Evolutionary conservation across 1,140 invertebrate genomes (phyloP).

Genomic region (Zeugodacus cucurbitae): DNA sequence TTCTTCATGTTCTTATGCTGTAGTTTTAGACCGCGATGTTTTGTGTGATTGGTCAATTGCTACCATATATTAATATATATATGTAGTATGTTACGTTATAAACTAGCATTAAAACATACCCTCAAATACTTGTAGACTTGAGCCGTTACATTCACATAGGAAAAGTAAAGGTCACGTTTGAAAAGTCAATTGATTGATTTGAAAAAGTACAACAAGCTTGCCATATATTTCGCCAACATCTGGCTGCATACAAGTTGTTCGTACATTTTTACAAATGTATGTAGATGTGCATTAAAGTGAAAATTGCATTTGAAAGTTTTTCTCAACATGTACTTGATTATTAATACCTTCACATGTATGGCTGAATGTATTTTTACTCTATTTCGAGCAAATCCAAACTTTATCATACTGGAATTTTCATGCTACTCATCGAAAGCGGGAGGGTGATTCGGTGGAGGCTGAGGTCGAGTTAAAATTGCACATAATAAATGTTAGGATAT

Average conservation of each 20-base stretch:
- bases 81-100: not conserved
- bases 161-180: not conserved
- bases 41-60: not conserved
- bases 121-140: not conserved
- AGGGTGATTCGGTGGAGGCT: too few species aligned
- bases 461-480: too few species aligned
- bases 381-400: not conserved
- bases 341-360: not conserved
- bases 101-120: not conserved
- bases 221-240: not conserved
- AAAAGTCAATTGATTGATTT: conserved; percentile 24
- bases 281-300: not conserved
- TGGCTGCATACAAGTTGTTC: not conserved
- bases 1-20: too few species aligned
- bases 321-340: not conserved
- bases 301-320: not conserved
- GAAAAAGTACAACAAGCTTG: not conserved
- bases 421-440: too few species aligned
- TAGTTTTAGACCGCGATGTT: not conserved
- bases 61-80: too few species aligned
- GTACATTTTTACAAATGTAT: not conserved
- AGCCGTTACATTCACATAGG: not conserved
- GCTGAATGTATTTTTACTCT: not conserved
- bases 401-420: not conserved
- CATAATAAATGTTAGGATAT: too few species aligned